Evolutionary conservation across 2,797 vertebrate species (phyloP), one percentile per base, ranked within the genome.

Genomic region (Mormyrus hasselquistii): DNA sequence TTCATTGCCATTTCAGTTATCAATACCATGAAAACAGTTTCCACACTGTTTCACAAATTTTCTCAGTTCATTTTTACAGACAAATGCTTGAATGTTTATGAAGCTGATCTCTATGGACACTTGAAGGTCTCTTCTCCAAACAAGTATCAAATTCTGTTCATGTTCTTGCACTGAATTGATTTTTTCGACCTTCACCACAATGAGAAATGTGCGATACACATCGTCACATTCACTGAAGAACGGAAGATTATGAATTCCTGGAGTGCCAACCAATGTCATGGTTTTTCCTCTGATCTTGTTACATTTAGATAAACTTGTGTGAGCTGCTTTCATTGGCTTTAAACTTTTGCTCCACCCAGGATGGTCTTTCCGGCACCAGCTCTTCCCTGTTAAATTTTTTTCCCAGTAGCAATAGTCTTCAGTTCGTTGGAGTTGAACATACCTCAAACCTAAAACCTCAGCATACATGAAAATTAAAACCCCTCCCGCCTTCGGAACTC

Each of bases 121-220:
- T 59, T 19, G 2, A 89, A 7, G 22, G 49, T 44, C 1, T 89
- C 50, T 49, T 87, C 88, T 8, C 38, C n/a, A 29, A 89, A 62
- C 12, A 12, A 34, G 1, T 59, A 8, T 16, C 57, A 88, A 34
- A 92, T 65, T 55, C 34, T 90, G 25, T 57, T 55, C 4, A 90
- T 4, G 0, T 2, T 94, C 92, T 87, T 92, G 76, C 1, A 8
- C 5, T 0, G 92, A 55, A 55, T 5, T 92, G 59, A 90, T 90
- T 84, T 89, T 89, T 3, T 87, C 89, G 79, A 92, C 89, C 65
- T 91, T 90, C 12, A 91, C 86, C 19, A 93, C 92, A 34, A 93
- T 82, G 49, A 93, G 79, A 47, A 94, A 82, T 34, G 91, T 91
- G 0, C 92, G 91, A 44, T 90, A 69, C 89, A 88, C 4, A 22